phyloP scores from a whole-genome alignment of 2,113 vertebrate genomes.

The Alouatta palliata region DNA sequence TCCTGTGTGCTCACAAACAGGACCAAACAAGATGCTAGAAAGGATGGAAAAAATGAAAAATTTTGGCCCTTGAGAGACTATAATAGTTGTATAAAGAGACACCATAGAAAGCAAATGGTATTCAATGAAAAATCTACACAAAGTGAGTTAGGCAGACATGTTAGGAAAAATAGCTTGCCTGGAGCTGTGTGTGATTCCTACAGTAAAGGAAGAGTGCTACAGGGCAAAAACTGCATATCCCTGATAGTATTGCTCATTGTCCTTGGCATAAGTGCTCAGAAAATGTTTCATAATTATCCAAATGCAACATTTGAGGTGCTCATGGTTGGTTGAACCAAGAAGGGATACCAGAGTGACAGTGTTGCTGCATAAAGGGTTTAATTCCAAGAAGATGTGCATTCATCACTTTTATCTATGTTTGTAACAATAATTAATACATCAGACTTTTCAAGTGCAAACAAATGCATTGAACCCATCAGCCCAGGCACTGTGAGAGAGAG shows the following conservation, averaged over 20 bases:
- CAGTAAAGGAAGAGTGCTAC: too few relatives aligned
- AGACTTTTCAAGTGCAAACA: not conserved
- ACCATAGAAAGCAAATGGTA: not conserved
- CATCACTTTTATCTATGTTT: not conserved
- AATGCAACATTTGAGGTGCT: not conserved
- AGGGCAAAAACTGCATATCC: not conserved
- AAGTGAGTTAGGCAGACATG: not conserved
- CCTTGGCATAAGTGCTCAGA: not conserved
- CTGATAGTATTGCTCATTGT: not conserved
- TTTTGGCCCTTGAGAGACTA: not conserved
- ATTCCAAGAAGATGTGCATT: not conserved
- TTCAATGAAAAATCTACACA: not conserved
- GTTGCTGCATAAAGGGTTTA: not conserved
- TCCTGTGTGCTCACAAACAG: not conserved
- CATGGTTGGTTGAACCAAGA: not conserved
- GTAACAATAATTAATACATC: not conserved
- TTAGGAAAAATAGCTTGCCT: not conserved
- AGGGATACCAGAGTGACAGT: not conserved
- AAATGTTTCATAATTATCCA: not conserved
- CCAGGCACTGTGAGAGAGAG: not conserved
- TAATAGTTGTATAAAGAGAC: not conserved
- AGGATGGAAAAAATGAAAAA: not conserved
- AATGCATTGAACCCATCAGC: not conserved
- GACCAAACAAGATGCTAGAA: not conserved
- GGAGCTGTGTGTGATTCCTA: rapidly evolving